Evolutionary conservation across 2,113 vertebrate genomes (phyloP).

Genomic region (Xyrauchen texanus): DNA sequence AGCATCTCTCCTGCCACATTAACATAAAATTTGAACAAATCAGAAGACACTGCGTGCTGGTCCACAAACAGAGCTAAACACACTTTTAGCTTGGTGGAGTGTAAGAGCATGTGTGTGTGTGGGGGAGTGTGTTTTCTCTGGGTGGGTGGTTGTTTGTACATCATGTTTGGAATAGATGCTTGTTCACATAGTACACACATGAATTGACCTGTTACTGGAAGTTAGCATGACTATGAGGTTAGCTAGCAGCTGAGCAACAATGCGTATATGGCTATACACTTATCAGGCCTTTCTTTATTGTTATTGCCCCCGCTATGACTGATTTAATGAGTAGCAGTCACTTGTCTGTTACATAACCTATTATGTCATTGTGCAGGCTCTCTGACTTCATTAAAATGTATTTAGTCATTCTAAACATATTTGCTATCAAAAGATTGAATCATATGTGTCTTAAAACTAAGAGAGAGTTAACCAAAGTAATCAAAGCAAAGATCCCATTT

Average conservation of each 20-base stretch:
- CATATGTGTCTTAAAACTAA: neutral
- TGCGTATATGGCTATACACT: conserved; percentile 23
- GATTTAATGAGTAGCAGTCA: neutral
- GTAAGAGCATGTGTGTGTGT: neutral
- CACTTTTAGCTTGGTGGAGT: too few relatives aligned
- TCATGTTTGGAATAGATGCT: too few relatives aligned
- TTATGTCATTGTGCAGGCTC: neutral
- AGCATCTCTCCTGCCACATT: neutral
- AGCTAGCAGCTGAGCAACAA: neutral
- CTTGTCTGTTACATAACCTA: conserved; percentile 51
- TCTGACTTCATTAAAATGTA: too few relatives aligned
- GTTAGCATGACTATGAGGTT: neutral
- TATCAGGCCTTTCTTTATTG: conserved; percentile 4
- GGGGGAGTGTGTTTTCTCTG: neutral
- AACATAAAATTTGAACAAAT: neutral
- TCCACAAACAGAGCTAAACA: neutral
- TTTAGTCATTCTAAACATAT: conserved; percentile 16
- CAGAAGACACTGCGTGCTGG: neutral
- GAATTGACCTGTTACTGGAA: neutral
- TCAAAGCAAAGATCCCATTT: neutral
- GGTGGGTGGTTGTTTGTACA: too few relatives aligned
- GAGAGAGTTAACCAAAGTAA: neutral
- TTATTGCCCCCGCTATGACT: neutral
- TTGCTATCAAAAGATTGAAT: neutral
- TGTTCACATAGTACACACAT: neutral